phyloP scores from a whole-genome alignment of 2,888 invertebrate species.

The Aleiodes leptofemur region DNA sequence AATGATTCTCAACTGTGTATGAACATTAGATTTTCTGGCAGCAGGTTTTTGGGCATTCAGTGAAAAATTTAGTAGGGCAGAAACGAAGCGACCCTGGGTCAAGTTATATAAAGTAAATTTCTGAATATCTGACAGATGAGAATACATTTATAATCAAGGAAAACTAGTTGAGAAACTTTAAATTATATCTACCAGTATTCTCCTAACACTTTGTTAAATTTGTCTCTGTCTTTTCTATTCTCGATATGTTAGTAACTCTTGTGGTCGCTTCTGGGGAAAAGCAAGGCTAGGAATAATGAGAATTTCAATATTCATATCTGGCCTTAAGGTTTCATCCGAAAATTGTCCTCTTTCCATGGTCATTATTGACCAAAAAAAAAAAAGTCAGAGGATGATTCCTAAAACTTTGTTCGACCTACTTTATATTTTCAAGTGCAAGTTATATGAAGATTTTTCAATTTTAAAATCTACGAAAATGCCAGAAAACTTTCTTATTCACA shows the following conservation, averaged over 20 bases:
- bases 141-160: conserved; percentile 69
- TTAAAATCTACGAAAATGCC: too few species aligned
- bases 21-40: conserved; percentile 33
- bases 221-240: conserved; percentile 32
- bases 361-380: conserved; percentile 9
- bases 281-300: conserved; percentile 66
- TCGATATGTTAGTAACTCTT: conserved; percentile 49
- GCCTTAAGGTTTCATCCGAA: conserved; percentile 51
- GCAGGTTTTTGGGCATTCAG: conserved; percentile 21
- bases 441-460: too few species aligned
- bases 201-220: conserved; percentile 19
- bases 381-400: background rate
- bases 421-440: too few species aligned
- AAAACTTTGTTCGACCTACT: conserved; percentile 23
- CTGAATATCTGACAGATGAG: conserved; percentile 64
- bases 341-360: background rate
- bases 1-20: conserved; percentile 21
- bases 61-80: conserved; percentile 41
- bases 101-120: conserved; percentile 43
- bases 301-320: conserved; percentile 72
- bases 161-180: conserved; percentile 69
- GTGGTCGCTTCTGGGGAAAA: conserved; percentile 51
- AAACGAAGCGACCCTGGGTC: conserved; percentile 24
- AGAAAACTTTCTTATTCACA: too few species aligned
- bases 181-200: conserved; percentile 67